phyloP scores from a whole-genome alignment of 1,140 invertebrate genomes.

The Marisa cornuarietis region DNA sequence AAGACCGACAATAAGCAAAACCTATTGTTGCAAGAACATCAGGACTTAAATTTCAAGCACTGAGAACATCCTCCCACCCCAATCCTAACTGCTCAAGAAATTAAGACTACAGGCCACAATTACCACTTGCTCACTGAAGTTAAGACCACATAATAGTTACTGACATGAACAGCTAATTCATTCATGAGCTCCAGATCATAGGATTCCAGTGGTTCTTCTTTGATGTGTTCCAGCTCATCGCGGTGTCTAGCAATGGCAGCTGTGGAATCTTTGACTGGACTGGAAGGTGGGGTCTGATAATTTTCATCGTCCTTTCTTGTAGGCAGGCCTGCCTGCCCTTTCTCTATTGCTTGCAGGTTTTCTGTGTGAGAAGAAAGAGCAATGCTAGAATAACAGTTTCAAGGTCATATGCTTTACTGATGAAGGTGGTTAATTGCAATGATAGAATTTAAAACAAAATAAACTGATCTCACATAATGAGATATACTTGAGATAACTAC shows the following conservation, averaged over 20 bases:
- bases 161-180: not conserved
- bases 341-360: conserved; percentile 56
- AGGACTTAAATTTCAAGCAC: no score
- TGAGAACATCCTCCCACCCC: no score
- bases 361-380: conserved; percentile 40
- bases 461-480: no score
- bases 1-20: no score
- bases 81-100: no score
- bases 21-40: no score
- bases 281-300: conserved; percentile 10
- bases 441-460: no score
- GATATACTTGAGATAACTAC: no score
- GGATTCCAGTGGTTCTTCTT: not conserved
- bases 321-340: conserved; percentile 52
- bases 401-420: no score
- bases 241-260: conserved; percentile 11
- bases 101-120: no score
- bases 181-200: not conserved
- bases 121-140: no score
- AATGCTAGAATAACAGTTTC: not conserved
- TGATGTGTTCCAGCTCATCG: not conserved
- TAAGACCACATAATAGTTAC: not conserved
- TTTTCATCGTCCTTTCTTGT: conserved; percentile 29
- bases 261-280: conserved; percentile 9
- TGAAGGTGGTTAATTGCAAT: no score